Conservation (phyloP, 1,140 invertebrate species). For the Meloidogyne hapla region DNA sequence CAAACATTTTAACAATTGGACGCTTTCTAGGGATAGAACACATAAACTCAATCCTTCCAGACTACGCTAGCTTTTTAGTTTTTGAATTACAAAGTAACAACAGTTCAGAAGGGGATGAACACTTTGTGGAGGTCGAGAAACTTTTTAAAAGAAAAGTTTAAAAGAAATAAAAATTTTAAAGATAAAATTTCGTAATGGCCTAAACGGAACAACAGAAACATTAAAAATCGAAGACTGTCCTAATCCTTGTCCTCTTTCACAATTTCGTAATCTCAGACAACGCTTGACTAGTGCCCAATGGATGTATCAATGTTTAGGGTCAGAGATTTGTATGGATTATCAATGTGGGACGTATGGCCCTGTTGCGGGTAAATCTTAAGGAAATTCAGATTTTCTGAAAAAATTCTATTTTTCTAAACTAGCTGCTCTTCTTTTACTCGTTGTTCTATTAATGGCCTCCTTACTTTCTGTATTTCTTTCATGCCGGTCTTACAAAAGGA, state of each 20-base stretch:
- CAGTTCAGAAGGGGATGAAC: background rate
- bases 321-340: background rate
- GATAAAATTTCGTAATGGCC: constrained; percentile 12
- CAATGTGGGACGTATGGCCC: constrained; percentile 18
- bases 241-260: constrained; percentile 20
- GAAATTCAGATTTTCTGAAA: no score
- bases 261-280: constrained; percentile 15
- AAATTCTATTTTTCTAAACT: no score
- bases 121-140: constrained; percentile 16
- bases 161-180: no score
- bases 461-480: constrained; percentile 13
- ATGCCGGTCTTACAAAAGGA: constrained; percentile 8
- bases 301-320: constrained; percentile 17
- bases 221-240: constrained; percentile 13
- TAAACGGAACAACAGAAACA: constrained; percentile 7
- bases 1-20: constrained; percentile 30
- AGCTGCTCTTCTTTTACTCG: constrained; percentile 9
- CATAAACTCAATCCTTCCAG: constrained; percentile 9
- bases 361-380: constrained; percentile 8
- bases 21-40: background rate
- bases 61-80: constrained; percentile 2
- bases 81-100: constrained; percentile 12
- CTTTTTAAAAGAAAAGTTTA: background rate
- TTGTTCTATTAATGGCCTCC: constrained; percentile 4
- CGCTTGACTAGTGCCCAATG: constrained; percentile 24